phyloP scores from a whole-genome alignment of 1,140 invertebrate species.

The Panagrolaimus sp. region DNA sequence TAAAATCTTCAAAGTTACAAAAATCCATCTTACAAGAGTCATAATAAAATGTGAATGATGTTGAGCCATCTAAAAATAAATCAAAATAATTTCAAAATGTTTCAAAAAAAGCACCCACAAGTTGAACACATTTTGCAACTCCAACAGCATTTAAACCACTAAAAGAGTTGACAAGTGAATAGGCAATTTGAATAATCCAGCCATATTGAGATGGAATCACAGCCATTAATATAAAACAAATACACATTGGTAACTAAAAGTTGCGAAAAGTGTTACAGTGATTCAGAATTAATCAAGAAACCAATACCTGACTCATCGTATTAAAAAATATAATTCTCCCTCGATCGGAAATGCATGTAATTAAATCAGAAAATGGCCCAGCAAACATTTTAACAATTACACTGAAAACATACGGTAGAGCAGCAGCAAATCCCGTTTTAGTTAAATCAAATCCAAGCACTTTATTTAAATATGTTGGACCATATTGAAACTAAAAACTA shows the following conservation, averaged over 20 bases:
- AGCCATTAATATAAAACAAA: neutral
- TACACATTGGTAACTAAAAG: neutral
- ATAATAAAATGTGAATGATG: constrained; percentile 11
- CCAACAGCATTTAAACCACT: constrained; percentile 5
- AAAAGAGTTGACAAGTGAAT: neutral
- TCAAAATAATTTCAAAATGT: too few relatives aligned
- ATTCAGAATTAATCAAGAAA: constrained; percentile 16
- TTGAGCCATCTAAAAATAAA: constrained; percentile 7
- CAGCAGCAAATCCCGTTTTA: constrained; percentile 44
- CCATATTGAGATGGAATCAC: neutral
- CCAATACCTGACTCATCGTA: constrained; percentile 24
- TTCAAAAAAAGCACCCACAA: neutral
- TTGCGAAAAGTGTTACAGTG: constrained; percentile 6
- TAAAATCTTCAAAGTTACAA: too few relatives aligned
- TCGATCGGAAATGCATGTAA: constrained; percentile 30
- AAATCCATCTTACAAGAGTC: neutral
- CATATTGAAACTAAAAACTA: constrained; percentile 37
- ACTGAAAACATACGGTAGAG: constrained; percentile 43
- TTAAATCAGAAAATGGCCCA: constrained; percentile 43
- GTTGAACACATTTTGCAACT: constrained; percentile 7
- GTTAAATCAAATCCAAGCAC: constrained; percentile 40
- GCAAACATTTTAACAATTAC: constrained; percentile 44
- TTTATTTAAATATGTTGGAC: constrained; percentile 43
- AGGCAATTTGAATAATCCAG: neutral
- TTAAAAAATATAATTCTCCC: constrained; percentile 31